A percentile compares a stretch with the other conserved stretches of the same genome.
These are phyloP conservation scores for Dynastes tityus DNA, from an alignment of 2,888 invertebrate species.

Conservation along the genomic window DNA sequence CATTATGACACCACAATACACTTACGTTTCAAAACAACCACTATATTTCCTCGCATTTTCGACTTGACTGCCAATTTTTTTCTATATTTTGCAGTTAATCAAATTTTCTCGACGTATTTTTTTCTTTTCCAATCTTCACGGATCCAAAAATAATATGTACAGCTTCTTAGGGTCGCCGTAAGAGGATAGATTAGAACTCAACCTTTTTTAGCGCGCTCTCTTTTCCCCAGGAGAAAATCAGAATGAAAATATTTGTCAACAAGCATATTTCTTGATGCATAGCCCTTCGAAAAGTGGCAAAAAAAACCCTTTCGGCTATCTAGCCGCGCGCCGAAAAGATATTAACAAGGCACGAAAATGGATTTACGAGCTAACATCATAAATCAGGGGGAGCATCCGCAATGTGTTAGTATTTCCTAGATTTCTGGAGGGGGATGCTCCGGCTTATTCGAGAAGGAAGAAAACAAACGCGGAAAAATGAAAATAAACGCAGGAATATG, in stretches of 20 bases:
- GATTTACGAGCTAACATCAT: conserved; percentile 34
- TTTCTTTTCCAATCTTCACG: no score
- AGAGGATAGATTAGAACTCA: neutral
- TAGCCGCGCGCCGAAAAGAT: conserved; percentile 20
- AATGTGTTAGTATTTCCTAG: conserved; percentile 12
- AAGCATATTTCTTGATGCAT: conserved; percentile 33
- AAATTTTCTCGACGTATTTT: neutral
- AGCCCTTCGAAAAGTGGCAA: conserved; percentile 3
- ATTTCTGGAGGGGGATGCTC: neutral
- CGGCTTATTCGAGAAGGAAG: neutral
- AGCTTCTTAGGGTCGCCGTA: no score
- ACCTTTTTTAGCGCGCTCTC: neutral
- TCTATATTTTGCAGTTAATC: neutral
- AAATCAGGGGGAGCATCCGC: conserved; percentile 11
- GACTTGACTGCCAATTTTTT: neutral
- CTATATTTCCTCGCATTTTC: no score
- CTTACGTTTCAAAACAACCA: no score
- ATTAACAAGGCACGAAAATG: conserved; percentile 30
- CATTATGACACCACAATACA: no score
- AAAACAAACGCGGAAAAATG: conserved; percentile 24
- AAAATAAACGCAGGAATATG: conserved; percentile 34
- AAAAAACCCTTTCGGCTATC: conserved; percentile 20
- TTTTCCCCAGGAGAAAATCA: neutral
- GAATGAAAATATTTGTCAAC: conserved; percentile 34
- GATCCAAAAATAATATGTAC: no score